Evolutionary conservation across 2,113 vertebrate genomes (phyloP).

Genomic region (Bos taurus): DNA sequence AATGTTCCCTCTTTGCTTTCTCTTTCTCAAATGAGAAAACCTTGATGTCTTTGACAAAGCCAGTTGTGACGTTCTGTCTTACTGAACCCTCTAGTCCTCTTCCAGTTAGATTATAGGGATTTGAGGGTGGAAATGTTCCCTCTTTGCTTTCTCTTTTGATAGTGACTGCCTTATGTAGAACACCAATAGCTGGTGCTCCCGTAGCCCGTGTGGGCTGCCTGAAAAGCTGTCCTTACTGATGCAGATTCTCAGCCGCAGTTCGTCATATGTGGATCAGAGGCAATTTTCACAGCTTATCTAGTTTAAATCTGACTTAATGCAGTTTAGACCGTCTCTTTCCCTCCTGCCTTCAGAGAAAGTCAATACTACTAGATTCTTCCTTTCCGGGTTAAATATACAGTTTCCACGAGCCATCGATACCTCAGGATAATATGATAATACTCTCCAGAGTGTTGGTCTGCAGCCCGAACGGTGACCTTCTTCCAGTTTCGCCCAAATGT

Average conservation of each 20-base stretch:
- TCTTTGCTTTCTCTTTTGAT: too few relatives aligned
- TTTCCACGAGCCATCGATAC: background rate
- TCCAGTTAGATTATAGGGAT: background rate
- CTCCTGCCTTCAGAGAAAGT: background rate
- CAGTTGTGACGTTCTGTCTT: background rate
- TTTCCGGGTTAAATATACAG: background rate
- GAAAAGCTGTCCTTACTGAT: background rate
- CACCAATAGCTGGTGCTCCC: background rate
- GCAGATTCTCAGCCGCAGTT: background rate
- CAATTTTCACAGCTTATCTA: background rate
- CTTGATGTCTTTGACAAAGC: background rate
- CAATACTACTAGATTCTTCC: background rate
- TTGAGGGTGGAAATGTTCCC: background rate
- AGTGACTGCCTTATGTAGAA: background rate
- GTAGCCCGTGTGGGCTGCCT: fast-evolving
- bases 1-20: background rate
- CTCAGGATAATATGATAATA: too few relatives aligned
- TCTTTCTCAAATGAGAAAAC: background rate
- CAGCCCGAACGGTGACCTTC: background rate
- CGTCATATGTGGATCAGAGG: background rate
- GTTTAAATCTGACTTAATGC: background rate
- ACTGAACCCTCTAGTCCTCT: background rate
- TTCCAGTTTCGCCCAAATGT: background rate
- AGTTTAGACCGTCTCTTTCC: background rate
- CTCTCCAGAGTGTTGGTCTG: background rate